Conservation (phyloP, 1,140 invertebrate genomes). For the Drosophila virilis region DNA sequence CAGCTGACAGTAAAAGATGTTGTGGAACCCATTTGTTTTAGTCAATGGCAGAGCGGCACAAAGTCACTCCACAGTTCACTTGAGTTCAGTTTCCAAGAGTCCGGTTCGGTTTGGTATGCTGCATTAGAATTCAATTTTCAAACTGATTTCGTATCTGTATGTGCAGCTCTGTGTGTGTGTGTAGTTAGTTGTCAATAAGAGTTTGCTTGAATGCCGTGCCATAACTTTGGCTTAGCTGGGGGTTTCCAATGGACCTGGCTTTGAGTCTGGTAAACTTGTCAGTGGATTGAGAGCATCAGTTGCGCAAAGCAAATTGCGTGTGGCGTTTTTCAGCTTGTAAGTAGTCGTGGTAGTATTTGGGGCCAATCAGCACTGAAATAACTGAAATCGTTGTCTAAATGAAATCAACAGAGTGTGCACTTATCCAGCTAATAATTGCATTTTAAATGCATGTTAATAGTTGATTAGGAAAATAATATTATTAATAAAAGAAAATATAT, state of each 20-base stretch:
- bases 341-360: constrained; percentile 15
- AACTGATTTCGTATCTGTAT: constrained; percentile 67
- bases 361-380: constrained; percentile 37
- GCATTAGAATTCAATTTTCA: constrained; percentile 79
- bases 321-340: constrained; percentile 31
- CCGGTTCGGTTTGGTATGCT: constrained; percentile 45
- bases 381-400: constrained; percentile 39
- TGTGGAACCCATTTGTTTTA: constrained; percentile 80
- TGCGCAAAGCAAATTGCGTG: constrained; percentile 46
- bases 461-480: too few species aligned
- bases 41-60: constrained; percentile 68
- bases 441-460: background rate
- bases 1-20: constrained; percentile 82
- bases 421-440: constrained; percentile 35
- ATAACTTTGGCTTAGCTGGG: constrained; percentile 71
- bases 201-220: constrained; percentile 64
- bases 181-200: constrained; percentile 32
- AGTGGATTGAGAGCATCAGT: constrained; percentile 34
- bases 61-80: constrained; percentile 75
- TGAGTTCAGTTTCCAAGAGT: constrained; percentile 66
- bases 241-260: background rate
- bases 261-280: constrained; percentile 23
- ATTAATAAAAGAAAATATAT: too few species aligned
- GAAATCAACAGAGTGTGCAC: constrained; percentile 36
- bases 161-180: constrained; percentile 26